Conservation (phyloP, 2,888 invertebrate genomes). For the Serrognathus titanus region DNA sequence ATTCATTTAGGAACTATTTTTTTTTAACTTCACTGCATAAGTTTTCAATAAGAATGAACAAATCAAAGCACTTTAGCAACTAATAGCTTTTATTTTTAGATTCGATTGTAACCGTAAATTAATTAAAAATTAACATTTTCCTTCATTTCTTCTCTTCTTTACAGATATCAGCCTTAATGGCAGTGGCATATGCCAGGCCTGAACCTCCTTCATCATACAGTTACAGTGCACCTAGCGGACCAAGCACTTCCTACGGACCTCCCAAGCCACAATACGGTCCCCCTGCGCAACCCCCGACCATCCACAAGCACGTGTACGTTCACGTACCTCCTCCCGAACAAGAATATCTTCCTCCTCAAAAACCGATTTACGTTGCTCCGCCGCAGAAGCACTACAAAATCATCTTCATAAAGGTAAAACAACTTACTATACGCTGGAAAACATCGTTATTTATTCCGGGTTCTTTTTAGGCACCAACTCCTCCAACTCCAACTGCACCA, state of each 20-base stretch:
- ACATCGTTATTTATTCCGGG: neutral
- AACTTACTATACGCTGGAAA: neutral
- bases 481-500: slow-evolving; percentile 78
- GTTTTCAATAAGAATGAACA: too few relatives aligned
- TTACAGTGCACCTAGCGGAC: slow-evolving; percentile 48
- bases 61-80: too few relatives aligned
- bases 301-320: slow-evolving; percentile 88
- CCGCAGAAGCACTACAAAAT: slow-evolving; percentile 83
- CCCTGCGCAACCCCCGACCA: slow-evolving; percentile 69
- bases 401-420: slow-evolving; percentile 70
- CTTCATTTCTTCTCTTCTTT: slow-evolving; percentile 24
- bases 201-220: slow-evolving; percentile 47
- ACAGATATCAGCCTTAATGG: slow-evolving; percentile 43
- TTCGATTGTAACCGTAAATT: too few relatives aligned
- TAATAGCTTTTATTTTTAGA: too few relatives aligned
- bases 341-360: slow-evolving; percentile 67
- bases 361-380: slow-evolving; percentile 53
- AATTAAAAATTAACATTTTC: neutral
- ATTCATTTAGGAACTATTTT: too few relatives aligned
- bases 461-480: slow-evolving; percentile 67
- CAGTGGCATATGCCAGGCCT: slow-evolving; percentile 47
- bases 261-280: slow-evolving; percentile 68
- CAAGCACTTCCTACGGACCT: slow-evolving; percentile 48
- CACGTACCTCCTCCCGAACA: slow-evolving; percentile 87
- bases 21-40: too few relatives aligned